These are phyloP conservation scores for Eupithecia abbreviata DNA, from an alignment of 2,888 invertebrate genomes.

Conservation along the genomic window DNA sequence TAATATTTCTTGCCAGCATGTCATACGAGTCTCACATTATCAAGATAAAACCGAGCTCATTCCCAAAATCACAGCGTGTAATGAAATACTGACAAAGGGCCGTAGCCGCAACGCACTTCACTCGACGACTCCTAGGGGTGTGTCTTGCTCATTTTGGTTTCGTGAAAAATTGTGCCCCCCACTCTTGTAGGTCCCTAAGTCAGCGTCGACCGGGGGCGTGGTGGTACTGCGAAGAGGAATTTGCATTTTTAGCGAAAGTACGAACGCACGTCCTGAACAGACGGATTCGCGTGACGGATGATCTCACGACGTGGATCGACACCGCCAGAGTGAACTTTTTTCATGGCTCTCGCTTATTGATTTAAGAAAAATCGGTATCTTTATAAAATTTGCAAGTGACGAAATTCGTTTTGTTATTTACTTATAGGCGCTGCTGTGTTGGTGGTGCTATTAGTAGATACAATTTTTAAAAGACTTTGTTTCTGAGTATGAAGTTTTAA, in stretches of 20 bases:
- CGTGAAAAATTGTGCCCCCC: conserved; percentile 75
- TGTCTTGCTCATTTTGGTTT: conserved; percentile 76
- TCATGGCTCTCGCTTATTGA: conserved; percentile 25
- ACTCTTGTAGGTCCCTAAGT: conserved; percentile 59
- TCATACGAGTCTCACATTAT: conserved; percentile 36
- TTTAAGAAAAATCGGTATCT: conserved; percentile 24
- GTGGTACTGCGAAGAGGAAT: conserved; percentile 73
- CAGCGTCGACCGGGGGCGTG: conserved; percentile 71
- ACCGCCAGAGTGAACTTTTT: conserved; percentile 39
- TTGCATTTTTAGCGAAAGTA: conserved; percentile 82
- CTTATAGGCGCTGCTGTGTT: not conserved
- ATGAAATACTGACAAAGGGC: conserved; percentile 63
- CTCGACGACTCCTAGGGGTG: conserved; percentile 68
- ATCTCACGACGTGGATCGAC: conserved; percentile 63
- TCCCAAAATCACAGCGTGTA: conserved; percentile 58
- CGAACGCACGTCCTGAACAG: conserved; percentile 75
- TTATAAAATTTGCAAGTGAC: not conserved
- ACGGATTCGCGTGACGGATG: conserved; percentile 77
- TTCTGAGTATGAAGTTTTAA: not conserved
- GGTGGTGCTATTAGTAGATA: not conserved
- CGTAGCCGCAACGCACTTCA: conserved; percentile 56
- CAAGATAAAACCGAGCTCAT: conserved; percentile 47
- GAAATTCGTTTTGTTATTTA: not conserved
- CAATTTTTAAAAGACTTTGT: not conserved
- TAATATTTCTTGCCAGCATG: conserved; percentile 23